Base-by-base conservation (phyloP, 2,113 vertebrate genomes). In the Theropithecus gelada region DNA sequence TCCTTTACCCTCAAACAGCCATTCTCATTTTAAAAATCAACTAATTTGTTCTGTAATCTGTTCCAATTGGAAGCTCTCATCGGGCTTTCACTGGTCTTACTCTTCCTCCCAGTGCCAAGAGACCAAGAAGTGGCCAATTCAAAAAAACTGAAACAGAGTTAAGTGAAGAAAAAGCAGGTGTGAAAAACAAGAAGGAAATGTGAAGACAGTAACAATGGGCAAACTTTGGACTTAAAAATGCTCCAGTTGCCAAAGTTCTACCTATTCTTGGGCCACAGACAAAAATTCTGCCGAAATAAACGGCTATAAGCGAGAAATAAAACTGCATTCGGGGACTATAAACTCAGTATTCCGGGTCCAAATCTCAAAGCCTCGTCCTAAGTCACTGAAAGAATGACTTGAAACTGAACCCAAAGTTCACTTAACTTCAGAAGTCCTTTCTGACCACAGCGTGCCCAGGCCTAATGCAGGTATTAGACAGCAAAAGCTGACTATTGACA, bases 1-100 rank as follows among this genome's bases (percentile, higher is more conserved):
- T 82, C 82, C 96, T 94, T 78, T 97, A 94, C 83, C 90, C 70
- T 94, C 55, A 66, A 95, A 97, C 4, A 98, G 52, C 81, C 82
- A 55, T 96, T 96, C 96, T 97, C 97, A 70, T 94, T 96, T 35
- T 96, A 79, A 95, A 96, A 14, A 97, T 96, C 95, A 78, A 72
- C 88, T 83, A 12, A 90, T 96, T 95, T 95, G 90, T 68, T 95
- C 93, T 81, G 79, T n/a, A 70, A 80, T 80, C 50, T 78, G 86
- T 82, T 93, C 78, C 85, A 88, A 59, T 0, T 57, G 57, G 85
- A 88, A 96, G 30, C 64, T 88, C 85, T 76, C 83, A 68, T 0
- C 57, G 64, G 96, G 50, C 43, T 90, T 76, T 80, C 80, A 91
- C 59, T 66, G 43, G 82, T 59, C 75, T 70, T 23, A 82, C 80